Evolutionary conservation across 2,797 vertebrate genomes (phyloP).

Genomic region (Limosa lapponica): DNA sequence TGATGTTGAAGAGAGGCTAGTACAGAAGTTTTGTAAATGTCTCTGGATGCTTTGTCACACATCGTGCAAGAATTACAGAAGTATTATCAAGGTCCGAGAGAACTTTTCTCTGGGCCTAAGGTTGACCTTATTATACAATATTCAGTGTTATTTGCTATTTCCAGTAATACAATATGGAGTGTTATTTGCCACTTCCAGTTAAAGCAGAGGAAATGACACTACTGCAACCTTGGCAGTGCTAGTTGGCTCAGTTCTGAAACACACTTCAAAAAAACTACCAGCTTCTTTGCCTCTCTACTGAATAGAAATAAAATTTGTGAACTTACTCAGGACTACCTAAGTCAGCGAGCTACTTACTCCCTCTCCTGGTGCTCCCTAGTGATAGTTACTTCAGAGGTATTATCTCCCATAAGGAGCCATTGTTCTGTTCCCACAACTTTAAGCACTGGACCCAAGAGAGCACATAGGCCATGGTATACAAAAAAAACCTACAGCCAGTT

Average conservation of each 20-base stretch:
- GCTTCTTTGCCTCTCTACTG: neutral
- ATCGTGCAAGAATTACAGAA: neutral
- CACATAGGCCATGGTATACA: accelerated
- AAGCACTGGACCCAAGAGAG: neutral
- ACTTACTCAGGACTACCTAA: neutral
- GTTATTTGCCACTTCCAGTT: neutral
- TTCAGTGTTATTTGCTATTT: neutral
- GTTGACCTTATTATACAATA: neutral
- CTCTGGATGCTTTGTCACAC: neutral
- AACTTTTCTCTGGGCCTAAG: neutral
- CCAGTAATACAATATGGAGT: neutral
- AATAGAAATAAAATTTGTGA: neutral
- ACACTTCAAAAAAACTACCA: neutral
- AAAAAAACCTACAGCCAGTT: neutral
- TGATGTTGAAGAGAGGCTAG: neutral
- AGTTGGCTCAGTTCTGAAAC: neutral
- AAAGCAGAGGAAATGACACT: neutral
- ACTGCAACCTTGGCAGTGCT: neutral
- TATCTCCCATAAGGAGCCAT: neutral
- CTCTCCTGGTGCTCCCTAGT: neutral
- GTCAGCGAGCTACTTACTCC: neutral
- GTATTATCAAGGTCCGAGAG: neutral
- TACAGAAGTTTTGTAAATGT: neutral
- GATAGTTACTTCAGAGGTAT: neutral
- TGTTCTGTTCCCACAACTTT: neutral